These are phyloP conservation scores for Cyrtonyx montezumae DNA, from an alignment of 2,113 vertebrate genomes.

Conservation along the genomic window DNA sequence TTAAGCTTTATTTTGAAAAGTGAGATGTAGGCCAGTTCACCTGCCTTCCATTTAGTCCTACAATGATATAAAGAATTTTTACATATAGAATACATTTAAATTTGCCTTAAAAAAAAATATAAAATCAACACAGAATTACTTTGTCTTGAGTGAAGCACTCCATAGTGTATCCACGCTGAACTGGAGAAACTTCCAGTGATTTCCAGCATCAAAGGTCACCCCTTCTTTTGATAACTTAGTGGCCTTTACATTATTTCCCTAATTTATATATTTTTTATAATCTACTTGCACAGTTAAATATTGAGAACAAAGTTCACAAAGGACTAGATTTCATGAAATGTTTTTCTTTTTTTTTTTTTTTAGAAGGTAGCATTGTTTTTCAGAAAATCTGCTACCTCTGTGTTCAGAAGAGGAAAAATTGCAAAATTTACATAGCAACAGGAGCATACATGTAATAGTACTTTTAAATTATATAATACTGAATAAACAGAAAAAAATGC, in stretches of 20 bases:
- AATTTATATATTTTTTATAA: constrained; percentile 69
- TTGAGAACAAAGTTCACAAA: constrained; percentile 5
- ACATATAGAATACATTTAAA: background rate
- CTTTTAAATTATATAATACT: background rate
- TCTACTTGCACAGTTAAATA: constrained; percentile 20
- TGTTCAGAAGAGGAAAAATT: background rate
- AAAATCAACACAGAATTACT: no score
- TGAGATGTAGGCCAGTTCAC: background rate
- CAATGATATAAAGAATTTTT: background rate
- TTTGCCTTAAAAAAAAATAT: background rate
- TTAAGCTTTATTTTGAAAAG: background rate
- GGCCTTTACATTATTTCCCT: constrained; percentile 71
- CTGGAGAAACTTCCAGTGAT: constrained; percentile 19
- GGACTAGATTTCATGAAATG: background rate
- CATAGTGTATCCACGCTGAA: constrained; percentile 42
- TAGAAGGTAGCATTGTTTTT: background rate
- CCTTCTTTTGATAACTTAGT: constrained; percentile 57
- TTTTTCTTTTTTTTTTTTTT: background rate
- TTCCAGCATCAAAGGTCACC: constrained; percentile 63
- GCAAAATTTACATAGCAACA: accelerated
- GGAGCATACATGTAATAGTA: background rate
- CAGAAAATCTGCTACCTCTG: background rate
- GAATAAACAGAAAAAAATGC: background rate
- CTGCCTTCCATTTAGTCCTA: background rate
- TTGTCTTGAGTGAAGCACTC: background rate